Evolutionary conservation across 2,888 invertebrate species (phyloP).

Genomic region (Agonopterix subpropinquella): DNA sequence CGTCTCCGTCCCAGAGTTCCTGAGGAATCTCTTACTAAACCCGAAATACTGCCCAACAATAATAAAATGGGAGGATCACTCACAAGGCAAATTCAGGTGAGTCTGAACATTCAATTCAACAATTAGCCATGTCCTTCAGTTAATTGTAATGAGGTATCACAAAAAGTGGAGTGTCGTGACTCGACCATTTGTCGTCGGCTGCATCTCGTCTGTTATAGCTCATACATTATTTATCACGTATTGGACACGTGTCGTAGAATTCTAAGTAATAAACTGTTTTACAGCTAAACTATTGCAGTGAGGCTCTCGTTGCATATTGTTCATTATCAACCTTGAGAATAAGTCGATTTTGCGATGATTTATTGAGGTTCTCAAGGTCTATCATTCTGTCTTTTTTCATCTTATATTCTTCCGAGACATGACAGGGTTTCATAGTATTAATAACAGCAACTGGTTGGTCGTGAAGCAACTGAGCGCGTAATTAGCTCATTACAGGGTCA

Average conservation of each 20-base stretch:
- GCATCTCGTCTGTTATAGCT: slow-evolving; percentile 28
- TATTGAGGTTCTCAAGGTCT: no score
- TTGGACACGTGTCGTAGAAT: slow-evolving; percentile 47
- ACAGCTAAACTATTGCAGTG: slow-evolving; percentile 30
- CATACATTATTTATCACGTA: slow-evolving; percentile 53
- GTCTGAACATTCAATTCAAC: slow-evolving; percentile 18
- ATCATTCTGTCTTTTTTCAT: no score
- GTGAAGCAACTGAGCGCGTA: slow-evolving; percentile 1
- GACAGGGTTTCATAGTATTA: no score
- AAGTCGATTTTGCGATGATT: no score
- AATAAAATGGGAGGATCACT: slow-evolving; percentile 92
- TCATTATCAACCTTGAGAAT: no score
- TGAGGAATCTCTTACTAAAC: slow-evolving; percentile 86
- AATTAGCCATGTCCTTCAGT: slow-evolving; percentile 6
- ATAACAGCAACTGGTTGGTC: background rate
- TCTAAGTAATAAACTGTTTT: slow-evolving; percentile 41
- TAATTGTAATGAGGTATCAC: slow-evolving; percentile 10
- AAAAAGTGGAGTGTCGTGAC: slow-evolving; percentile 40
- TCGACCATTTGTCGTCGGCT: slow-evolving; percentile 24
- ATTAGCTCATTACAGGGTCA: slow-evolving; percentile 9
- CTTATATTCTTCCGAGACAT: no score
- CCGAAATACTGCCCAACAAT: slow-evolving; percentile 85
- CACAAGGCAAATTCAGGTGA: slow-evolving; percentile 86
- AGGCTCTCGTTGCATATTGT: background rate
- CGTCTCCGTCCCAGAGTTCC: slow-evolving; percentile 87